Evolutionary conservation across 2,888 invertebrate species (phyloP), one percentile per base, ranked within the genome.

Genomic region (Cremastinae sp.): DNA sequence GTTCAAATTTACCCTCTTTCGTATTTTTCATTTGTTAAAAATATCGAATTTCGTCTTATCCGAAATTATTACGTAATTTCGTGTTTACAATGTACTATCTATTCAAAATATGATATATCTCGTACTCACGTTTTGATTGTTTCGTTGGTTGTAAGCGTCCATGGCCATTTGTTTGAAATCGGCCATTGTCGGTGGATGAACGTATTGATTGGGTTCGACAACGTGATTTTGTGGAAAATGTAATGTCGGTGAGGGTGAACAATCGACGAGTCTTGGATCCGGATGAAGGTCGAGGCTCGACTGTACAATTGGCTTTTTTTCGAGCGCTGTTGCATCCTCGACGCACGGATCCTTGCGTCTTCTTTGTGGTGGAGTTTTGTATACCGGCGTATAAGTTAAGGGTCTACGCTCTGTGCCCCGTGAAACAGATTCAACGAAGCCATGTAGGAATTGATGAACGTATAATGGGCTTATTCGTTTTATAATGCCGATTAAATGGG

Each of bases 151-250:
- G 78, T 88, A 88, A 43, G 87, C 87, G 71, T 88, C 88, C 84
- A 87, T 88, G 58, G 88, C 88, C 85, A 88, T 88, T 78, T 88
- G 88, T 65, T 88, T 88, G 77, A 88, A 88, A 64, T 88, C 88
- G 20, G 87, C 87, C 84, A 88, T 84, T 2, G 88, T 88, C 36
- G 88, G 88, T 70, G 84, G 81, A 69, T 86, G 82, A 69, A 80
- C 82, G 79, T 85, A 87, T 53, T 82, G 72, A 75, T 84, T 85
- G 58, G 76, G 81, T 69, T 81, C 80, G 36, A 66, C 10, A 10
- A 75, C 79, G 66, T 84, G 83, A 80, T 84, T 83, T 54, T 84
- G 84, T 9, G 83, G 59, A 59, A 82, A 83, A 79, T 84, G 83
- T 22, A 84, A 73, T 74, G 83, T 79, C 20, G 87, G 82, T 66